These are phyloP conservation scores for Tipula vernalis DNA, from an alignment of 2,888 invertebrate genomes.

Conservation along the genomic window DNA sequence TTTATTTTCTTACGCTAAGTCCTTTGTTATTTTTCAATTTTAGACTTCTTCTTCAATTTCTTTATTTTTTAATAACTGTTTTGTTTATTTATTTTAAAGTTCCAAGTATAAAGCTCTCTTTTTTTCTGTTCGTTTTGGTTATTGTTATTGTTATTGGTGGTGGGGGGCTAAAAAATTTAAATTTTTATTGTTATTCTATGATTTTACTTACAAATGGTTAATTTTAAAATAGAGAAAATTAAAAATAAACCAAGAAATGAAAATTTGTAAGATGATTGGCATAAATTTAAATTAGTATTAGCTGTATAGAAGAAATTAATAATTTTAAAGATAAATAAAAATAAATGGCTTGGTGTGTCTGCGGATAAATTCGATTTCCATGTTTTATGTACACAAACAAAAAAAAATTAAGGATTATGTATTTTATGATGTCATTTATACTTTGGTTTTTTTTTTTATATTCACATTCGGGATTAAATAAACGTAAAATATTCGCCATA, in stretches of 20 bases:
- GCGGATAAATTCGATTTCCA: not conserved
- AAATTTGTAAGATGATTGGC: not conserved
- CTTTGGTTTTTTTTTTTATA: not conserved
- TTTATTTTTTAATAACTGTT: not conserved
- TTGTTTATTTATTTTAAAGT: not conserved
- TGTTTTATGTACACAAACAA: not conserved
- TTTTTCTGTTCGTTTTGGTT: not conserved
- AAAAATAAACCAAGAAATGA: not conserved
- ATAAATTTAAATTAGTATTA: not conserved
- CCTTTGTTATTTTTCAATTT: constrained; percentile 4
- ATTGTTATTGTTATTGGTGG: not conserved
- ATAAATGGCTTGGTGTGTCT: not conserved
- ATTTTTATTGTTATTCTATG: not conserved
- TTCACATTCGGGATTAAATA: not conserved
- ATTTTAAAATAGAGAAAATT: not conserved
- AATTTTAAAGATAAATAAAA: not conserved
- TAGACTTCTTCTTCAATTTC: not conserved
- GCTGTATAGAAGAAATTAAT: not conserved
- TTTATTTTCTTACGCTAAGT: not conserved
- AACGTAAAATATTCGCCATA: not conserved
- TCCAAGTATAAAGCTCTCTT: not conserved
- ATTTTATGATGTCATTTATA: not conserved
- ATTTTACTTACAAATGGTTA: not conserved
- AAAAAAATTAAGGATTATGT: not conserved
- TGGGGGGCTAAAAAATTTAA: not conserved